A percentile compares a stretch with the other conserved stretches of the same genome.
Conservation (phyloP, 2,888 invertebrate genomes). For the Anthoptus insignis region DNA sequence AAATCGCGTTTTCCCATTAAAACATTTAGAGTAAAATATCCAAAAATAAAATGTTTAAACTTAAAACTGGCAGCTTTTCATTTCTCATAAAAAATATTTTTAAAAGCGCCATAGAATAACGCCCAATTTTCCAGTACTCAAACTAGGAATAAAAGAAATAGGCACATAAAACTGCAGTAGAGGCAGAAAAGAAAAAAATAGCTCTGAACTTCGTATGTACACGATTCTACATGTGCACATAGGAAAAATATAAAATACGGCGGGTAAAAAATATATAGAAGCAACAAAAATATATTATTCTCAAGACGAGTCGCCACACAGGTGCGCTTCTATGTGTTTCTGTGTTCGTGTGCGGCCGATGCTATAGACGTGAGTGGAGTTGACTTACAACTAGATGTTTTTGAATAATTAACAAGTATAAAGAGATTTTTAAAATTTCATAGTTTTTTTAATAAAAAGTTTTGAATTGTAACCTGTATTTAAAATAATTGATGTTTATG, state of each 20-base stretch:
- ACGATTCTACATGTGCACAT: conserved; percentile 62
- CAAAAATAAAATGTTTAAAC: conserved; percentile 32
- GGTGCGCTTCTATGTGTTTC: conserved; percentile 57
- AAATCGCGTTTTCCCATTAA: conserved; percentile 3
- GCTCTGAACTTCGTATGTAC: conserved; percentile 30
- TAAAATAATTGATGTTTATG: no score
- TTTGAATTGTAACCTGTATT: no score
- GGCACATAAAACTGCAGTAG: conserved; percentile 49
- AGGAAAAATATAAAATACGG: conserved; percentile 84
- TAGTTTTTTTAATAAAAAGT: no score
- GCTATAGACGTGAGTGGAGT: conserved; percentile 58
- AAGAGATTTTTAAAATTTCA: no score
- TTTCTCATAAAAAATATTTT: conserved; percentile 32
- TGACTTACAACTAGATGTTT: conserved; percentile 20
- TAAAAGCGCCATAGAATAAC: conserved; percentile 35
- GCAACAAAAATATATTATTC: conserved; percentile 87
- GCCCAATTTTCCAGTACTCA: conserved; percentile 33
- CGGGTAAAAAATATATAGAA: conserved; percentile 82
- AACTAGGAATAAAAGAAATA: conserved; percentile 35
- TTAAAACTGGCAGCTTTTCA: conserved; percentile 8
- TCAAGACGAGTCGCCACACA: conserved; percentile 77
- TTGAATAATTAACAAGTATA: neutral
- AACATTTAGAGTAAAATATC: conserved; percentile 12
- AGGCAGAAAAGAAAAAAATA: conserved; percentile 54
- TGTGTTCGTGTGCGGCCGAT: conserved; percentile 59